These are phyloP conservation scores for Sebastes hubbsi DNA, from an alignment of 2,797 vertebrate genomes.

Conservation along the genomic window DNA sequence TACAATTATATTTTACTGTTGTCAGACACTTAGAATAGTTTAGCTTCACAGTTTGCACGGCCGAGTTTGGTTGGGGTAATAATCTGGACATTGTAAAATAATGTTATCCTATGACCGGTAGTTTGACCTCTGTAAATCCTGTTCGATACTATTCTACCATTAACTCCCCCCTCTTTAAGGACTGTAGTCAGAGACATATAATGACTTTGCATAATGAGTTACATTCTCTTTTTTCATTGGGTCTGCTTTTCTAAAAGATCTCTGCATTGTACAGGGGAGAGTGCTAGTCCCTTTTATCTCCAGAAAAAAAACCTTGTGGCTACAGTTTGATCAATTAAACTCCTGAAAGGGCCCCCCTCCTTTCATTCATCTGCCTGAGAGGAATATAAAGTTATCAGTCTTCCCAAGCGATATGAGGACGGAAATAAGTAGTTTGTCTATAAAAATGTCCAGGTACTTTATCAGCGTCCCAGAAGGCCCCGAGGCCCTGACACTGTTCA, in stretches of 20 bases:
- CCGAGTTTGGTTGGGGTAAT: conserved; percentile 45
- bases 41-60: conserved; percentile 52
- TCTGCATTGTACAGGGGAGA: conserved; percentile 79
- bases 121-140: conserved; percentile 78
- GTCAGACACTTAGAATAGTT: conserved; percentile 11
- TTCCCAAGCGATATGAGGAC: conserved; percentile 82
- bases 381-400: conserved; percentile 89
- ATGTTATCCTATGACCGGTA: conserved; percentile 64
- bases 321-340: conserved; percentile 88
- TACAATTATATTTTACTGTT: conserved; percentile 22
- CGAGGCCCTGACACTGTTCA: conserved; percentile 77
- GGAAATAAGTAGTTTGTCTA: conserved; percentile 89
- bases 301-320: conserved; percentile 76
- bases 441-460: conserved; percentile 88
- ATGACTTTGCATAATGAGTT: conserved; percentile 86
- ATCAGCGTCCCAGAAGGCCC: conserved; percentile 83
- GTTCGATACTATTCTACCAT: conserved; percentile 69
- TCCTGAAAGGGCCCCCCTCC: conserved; percentile 77
- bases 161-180: conserved; percentile 71
- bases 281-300: conserved; percentile 83
- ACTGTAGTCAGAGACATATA: conserved; percentile 72
- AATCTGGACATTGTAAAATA: conserved; percentile 58
- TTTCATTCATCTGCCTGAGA: conserved; percentile 81
- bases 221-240: conserved; percentile 77
- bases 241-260: conserved; percentile 80